Base-by-base conservation (phyloP, 1,140 invertebrate species). In the Hypsibius dujardini region DNA sequence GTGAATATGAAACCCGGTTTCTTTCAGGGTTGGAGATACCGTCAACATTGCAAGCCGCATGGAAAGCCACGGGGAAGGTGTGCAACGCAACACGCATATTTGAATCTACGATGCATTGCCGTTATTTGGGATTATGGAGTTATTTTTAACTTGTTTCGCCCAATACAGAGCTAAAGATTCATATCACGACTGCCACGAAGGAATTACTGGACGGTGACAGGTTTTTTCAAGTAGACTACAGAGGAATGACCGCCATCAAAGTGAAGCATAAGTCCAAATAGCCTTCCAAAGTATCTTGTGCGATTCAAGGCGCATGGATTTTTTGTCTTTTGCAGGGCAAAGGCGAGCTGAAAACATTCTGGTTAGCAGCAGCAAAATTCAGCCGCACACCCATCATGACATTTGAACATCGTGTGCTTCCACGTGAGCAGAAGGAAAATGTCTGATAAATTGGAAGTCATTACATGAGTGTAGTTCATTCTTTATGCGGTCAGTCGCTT, bases 21-120 rank as follows among this genome's bases (percentile, higher is more conserved):
- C 7, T 56, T 7, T 56, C n/a, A 56, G 50, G n/a, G 50, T 78
- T 73, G 77, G 76, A 7, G 78, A 79, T 69, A 77, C 78, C 12
- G 77, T 78, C 40, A 76, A 77, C 71, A 77, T 75, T 56, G 90
- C 90, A 1, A 90, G 89, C 0, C 79, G 90, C 45, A 93, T 95
- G 90, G 91, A 95, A 77, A 90, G 88, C 1, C 91, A 89, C 1
- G 90, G 89, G 71, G 85, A 88, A 75, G 74, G 69, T 70, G 79
- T 79, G 76, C 50, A 56, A 56, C 50, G 50, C 50, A 56, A 56
- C 7, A n/a, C 50, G 50, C 7, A n/a, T 56, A 12, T n/a, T 56
- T 56, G 50, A 7, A 56, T 56, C 7, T 56, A 12, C n/a, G n/a
- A 56, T 56, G n/a, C n/a, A 12, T 56, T 56, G 50, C 7, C 50